These are phyloP conservation scores for Sphaeridia pumilis DNA, from an alignment of 2,888 invertebrate genomes.

Conservation along the genomic window DNA sequence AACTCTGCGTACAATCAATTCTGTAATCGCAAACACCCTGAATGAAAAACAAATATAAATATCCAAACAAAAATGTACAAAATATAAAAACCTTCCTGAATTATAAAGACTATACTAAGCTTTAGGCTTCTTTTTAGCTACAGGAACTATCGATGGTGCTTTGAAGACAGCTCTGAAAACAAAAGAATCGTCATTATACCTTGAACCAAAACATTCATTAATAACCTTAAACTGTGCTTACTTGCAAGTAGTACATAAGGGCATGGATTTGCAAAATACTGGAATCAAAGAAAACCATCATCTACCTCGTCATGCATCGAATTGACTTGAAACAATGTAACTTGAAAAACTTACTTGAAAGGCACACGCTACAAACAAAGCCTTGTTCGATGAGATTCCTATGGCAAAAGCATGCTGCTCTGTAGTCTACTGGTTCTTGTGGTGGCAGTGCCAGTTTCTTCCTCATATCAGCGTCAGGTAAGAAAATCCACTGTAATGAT, in stretches of 20 bases:
- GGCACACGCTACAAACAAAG: slow-evolving; percentile 93
- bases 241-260: slow-evolving; percentile 96
- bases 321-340: too few relatives aligned
- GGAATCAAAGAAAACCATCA: slow-evolving; percentile 46
- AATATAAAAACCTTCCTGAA: not conserved
- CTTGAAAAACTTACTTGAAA: slow-evolving; percentile 70
- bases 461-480: slow-evolving; percentile 70
- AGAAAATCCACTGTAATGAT: slow-evolving; percentile 69
- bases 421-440: slow-evolving; percentile 81
- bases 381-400: slow-evolving; percentile 88
- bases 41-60: not conserved
- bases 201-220: not conserved
- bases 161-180: slow-evolving; percentile 75
- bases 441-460: slow-evolving; percentile 76
- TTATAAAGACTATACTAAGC: too few relatives aligned
- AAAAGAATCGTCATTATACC: slow-evolving; percentile 28
- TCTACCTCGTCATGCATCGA: too few relatives aligned
- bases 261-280: slow-evolving; percentile 96
- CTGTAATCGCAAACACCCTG: too few relatives aligned
- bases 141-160: slow-evolving; percentile 65
- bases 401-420: slow-evolving; percentile 97
- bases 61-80: slow-evolving; percentile 1
- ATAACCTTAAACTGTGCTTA: slow-evolving; percentile 46
- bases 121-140: slow-evolving; percentile 35
- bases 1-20: too few relatives aligned